Percentiles rank a stretch among this genome's conserved stretches.
phyloP scores from a whole-genome alignment of 2,113 vertebrate genomes.

The Rhinolophus sinicus region DNA sequence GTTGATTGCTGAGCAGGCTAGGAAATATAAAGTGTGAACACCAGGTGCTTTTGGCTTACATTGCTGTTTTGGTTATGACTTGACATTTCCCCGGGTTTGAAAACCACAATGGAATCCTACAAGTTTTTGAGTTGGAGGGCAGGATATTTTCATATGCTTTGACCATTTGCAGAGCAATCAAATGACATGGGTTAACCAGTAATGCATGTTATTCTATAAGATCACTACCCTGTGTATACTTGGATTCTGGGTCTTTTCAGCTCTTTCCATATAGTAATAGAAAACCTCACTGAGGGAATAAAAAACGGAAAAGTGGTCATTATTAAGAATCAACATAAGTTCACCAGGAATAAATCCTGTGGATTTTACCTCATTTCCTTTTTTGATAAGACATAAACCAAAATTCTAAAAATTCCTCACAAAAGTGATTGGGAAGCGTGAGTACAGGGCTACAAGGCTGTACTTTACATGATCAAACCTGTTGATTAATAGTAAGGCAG shows the following conservation, averaged over 20 bases:
- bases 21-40: not conserved
- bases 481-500: not conserved
- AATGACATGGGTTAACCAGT: not conserved
- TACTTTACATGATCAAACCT: not conserved
- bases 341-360: not conserved
- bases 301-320: not conserved
- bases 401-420: not conserved
- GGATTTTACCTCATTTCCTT: not conserved
- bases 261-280: not conserved
- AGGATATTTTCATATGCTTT: not conserved
- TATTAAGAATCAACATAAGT: not conserved
- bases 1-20: not conserved
- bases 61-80: not conserved
- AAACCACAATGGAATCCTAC: not conserved
- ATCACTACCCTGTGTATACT: not conserved
- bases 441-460: not conserved
- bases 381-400: not conserved
- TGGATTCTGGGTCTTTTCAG: not conserved
- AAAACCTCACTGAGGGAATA: not conserved
- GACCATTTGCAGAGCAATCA: not conserved
- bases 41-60: not conserved
- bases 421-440: not conserved
- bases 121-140: not conserved
- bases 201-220: not conserved
- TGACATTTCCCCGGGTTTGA: not conserved